Evolutionary conservation across 1,140 invertebrate species (phyloP).

Genomic region (Anoplophora glabripennis): DNA sequence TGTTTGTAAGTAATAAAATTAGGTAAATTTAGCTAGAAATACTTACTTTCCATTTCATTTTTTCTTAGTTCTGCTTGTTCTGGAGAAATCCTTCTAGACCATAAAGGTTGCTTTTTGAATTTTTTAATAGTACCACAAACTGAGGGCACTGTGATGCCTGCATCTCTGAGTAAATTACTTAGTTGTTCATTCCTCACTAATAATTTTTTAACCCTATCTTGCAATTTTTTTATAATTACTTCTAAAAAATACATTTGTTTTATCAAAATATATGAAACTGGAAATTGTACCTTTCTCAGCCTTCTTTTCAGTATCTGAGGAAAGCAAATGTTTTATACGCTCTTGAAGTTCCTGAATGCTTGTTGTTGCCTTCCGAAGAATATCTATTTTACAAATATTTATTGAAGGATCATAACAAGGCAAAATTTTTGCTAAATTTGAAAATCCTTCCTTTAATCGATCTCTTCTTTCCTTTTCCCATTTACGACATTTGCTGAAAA

Average conservation of each 20-base stretch:
- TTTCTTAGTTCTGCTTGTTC: conserved; percentile 38
- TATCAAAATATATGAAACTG: conserved; percentile 7
- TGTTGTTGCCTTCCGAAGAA: conserved; percentile 48
- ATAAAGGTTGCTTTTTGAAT: conserved; percentile 25
- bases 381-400: conserved; percentile 50
- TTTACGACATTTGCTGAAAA: conserved; percentile 43
- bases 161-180: conserved; percentile 47
- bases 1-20: too few relatives aligned
- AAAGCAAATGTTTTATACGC: conserved; percentile 45
- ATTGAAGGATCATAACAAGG: conserved; percentile 52
- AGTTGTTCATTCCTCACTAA: conserved; percentile 51
- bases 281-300: conserved; percentile 18
- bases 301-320: conserved; percentile 21
- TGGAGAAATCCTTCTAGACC: conserved; percentile 37
- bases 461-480: conserved; percentile 55
- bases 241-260: conserved; percentile 28
- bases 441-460: conserved; percentile 52
- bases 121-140: conserved; percentile 36
- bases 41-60: conserved; percentile 40
- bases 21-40: not conserved
- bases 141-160: conserved; percentile 49
- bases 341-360: conserved; percentile 52
- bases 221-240: conserved; percentile 45
- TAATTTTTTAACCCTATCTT: conserved; percentile 48
- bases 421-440: conserved; percentile 49